Base-by-base conservation (phyloP, 2,113 vertebrate species). In the Pachyramphus minor region DNA sequence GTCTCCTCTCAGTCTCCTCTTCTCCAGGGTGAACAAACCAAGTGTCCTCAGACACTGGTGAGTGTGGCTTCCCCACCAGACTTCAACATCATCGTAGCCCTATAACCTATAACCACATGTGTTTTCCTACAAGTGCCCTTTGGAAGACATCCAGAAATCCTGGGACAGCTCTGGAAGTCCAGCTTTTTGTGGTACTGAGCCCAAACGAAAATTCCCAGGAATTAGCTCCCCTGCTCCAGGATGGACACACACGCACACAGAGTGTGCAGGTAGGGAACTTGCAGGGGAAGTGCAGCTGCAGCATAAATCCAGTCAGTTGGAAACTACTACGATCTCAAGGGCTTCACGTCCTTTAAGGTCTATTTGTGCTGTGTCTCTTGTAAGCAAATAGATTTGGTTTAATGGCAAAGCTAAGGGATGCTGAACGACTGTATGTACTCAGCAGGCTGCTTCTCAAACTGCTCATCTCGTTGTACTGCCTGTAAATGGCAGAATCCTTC, bases 101-200 rank as follows among this genome's bases (percentile, higher is more conserved):
- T 35, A 1, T 4, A 16, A 37, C 8, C 18, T 13, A 5, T 7
- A 55, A 27, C 5, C 15, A 22, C 28, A 5, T 0, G 1, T 5
- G 28, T 69, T 83, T 91, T 56, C 41, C 58, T 12, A 33, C 3
- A 5, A 5, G 21, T 6, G 12, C 1, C 12, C 17, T 84, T 62
- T 45, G 19, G 14, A 42, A 81, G 18, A 21, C 1, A 0, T 8
- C 3, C 45, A 30, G n/a, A 59, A 90, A 44, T 45, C 17, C 4
- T 24, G 14, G 7, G 11, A 9, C 11, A 35, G 22, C 17, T 77
- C 23, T 27, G 23, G 23, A 81, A 71, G 33, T 33, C 30, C 15
- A 9, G 33, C 3, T 67, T 63, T 82, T 42, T 12, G 3, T 8
- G 6, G 12, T n/a, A 39, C 5, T 35, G 27, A 78, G 0, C 2